These are phyloP conservation scores for Rallus crepitans DNA, from an alignment of 2,797 vertebrate genomes.

Conservation along the genomic window DNA sequence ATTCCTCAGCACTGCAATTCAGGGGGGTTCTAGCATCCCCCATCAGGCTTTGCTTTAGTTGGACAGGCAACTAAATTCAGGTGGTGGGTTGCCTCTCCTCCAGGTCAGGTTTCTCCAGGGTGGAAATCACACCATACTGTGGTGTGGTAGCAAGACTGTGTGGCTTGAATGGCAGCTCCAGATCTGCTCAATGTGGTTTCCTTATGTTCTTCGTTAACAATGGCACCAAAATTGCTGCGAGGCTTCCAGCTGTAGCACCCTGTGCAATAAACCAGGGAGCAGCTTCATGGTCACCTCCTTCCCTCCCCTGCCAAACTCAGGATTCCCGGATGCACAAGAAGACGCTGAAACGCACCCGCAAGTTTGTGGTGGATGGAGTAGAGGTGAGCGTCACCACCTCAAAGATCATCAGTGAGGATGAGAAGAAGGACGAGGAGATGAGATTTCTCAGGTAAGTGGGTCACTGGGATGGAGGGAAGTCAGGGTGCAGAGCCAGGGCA, in stretches of 20 bases:
- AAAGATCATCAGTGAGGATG: conserved; percentile 95
- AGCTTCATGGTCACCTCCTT: background rate
- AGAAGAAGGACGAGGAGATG: conserved; percentile 98
- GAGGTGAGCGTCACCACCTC: conserved; percentile 97
- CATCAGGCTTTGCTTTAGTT: background rate
- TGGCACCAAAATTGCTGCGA: background rate
- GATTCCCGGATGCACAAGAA: conserved; percentile 85
- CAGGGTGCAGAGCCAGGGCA: rapidly evolving
- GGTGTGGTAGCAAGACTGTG: rapidly evolving
- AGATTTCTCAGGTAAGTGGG: conserved; percentile 90
- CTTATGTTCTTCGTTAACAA: background rate
- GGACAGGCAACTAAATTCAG: background rate
- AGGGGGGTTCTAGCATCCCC: background rate
- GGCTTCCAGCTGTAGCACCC: background rate
- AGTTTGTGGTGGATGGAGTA: conserved; percentile 92
- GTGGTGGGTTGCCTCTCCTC: background rate
- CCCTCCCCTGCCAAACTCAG: conserved; percentile 67
- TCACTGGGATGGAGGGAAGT: background rate
- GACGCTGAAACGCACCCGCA: conserved; percentile 93
- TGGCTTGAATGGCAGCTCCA: background rate
- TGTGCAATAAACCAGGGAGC: rapidly evolving
- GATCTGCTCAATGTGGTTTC: rapidly evolving
- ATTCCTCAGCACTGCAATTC: background rate
- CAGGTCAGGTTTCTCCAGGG: background rate
- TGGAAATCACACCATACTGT: rapidly evolving